These are phyloP conservation scores for Diachrysia chrysitis DNA, from an alignment of 2,888 invertebrate genomes.

Conservation along the genomic window DNA sequence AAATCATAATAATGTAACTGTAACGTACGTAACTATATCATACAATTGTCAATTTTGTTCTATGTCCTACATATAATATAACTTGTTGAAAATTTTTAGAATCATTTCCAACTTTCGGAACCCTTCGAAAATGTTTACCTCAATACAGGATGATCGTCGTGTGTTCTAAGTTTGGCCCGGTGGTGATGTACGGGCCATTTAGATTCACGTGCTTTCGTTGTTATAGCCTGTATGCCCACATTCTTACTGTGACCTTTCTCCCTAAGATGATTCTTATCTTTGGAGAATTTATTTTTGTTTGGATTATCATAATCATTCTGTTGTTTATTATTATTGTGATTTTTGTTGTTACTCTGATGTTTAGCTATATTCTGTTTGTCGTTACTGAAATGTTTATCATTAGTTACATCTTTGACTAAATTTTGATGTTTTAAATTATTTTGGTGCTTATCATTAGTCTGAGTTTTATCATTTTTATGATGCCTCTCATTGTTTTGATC, in stretches of 20 bases:
- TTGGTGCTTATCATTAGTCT: neutral
- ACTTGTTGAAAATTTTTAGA: neutral
- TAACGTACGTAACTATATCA: too few species aligned
- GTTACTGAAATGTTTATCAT: neutral
- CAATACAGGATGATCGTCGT: neutral
- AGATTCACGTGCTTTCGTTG: neutral
- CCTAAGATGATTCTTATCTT: neutral
- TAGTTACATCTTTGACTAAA: neutral
- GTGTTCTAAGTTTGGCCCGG: slow-evolving; percentile 5
- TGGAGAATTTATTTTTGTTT: neutral
- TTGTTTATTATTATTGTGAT: neutral
- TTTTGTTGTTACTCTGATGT: neutral
- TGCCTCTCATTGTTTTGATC: neutral
- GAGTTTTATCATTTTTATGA: neutral
- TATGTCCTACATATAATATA: too few species aligned
- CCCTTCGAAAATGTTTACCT: neutral
- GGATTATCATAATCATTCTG: neutral
- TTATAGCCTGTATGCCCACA: neutral
- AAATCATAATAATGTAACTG: too few species aligned
- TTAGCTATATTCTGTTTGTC: neutral
- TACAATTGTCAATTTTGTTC: too few species aligned
- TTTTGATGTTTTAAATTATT: neutral
- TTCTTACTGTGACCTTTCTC: neutral
- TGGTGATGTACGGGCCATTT: neutral
- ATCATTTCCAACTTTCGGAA: neutral